These are phyloP conservation scores for Onychorhynchus coronatus DNA, from an alignment of 2,113 vertebrate species.

Conservation along the genomic window DNA sequence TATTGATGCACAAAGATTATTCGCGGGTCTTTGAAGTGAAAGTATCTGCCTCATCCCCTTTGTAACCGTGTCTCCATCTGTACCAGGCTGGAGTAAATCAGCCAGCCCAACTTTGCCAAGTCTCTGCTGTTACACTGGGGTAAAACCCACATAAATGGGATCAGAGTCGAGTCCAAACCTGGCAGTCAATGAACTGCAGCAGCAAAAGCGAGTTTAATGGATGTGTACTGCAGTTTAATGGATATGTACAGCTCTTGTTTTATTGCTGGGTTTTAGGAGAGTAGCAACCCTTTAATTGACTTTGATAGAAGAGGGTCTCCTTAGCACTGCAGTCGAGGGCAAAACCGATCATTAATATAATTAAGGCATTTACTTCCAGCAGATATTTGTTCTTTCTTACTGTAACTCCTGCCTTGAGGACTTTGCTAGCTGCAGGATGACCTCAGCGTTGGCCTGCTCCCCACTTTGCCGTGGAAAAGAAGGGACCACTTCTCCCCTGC, in stretches of 20 bases:
- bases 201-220: slow-evolving; percentile 42
- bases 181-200: slow-evolving; percentile 27
- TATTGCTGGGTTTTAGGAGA: slow-evolving; percentile 3
- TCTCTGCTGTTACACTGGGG: not conserved
- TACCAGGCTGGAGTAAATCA: not conserved
- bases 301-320: slow-evolving; percentile 44
- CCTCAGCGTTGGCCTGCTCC: not conserved
- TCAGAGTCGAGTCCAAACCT: not conserved
- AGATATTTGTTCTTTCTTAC: not conserved
- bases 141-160: not conserved
- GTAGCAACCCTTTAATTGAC: slow-evolving; percentile 47
- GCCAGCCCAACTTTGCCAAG: not conserved
- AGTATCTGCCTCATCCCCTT: not conserved
- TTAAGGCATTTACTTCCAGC: not conserved
- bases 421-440: not conserved
- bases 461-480: fast-evolving
- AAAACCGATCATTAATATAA: slow-evolving; percentile 1
- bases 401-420: not conserved
- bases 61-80: not conserved
- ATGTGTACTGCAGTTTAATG: slow-evolving; percentile 36
- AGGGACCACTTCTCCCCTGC: fast-evolving
- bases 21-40: not conserved
- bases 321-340: not conserved
- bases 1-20: not conserved
- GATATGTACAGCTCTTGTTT: slow-evolving; percentile 20